A percentile compares a stretch with the other conserved stretches of the same genome.
phyloP scores from a whole-genome alignment of 1,140 invertebrate genomes.

The Drosophila pseudoobscura region DNA sequence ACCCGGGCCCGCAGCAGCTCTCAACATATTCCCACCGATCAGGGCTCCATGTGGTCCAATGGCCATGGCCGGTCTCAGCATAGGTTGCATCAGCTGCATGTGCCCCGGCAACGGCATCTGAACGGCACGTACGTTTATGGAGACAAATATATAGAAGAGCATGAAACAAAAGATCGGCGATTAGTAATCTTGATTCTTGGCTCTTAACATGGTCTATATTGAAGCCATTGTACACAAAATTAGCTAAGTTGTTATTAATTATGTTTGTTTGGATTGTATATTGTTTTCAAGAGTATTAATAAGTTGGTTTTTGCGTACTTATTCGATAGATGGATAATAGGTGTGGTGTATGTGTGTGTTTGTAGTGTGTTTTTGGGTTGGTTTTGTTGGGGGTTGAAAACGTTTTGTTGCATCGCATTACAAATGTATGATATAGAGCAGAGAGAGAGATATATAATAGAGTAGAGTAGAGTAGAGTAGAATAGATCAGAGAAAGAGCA shows the following conservation, averaged over 20 bases:
- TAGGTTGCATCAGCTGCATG: constrained; percentile 86
- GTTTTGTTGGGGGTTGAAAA: constrained; percentile 59
- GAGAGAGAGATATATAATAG: constrained; percentile 51
- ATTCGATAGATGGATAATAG: constrained; percentile 70
- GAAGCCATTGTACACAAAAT: constrained; percentile 81
- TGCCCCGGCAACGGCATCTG: constrained; percentile 71
- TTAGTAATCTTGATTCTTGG: constrained; percentile 50
- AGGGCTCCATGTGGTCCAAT: constrained; percentile 88
- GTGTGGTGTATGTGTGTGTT: constrained; percentile 45
- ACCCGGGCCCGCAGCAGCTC: constrained; percentile 86
- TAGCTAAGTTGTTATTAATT: constrained; percentile 78
- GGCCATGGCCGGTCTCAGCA: constrained; percentile 87
- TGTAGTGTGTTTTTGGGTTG: constrained; percentile 11
- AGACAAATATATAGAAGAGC: constrained; percentile 73
- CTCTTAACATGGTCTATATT: constrained; percentile 57
- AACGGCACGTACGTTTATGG: constrained; percentile 16
- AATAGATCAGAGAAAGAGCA: constrained; percentile 35
- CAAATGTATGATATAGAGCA: constrained; percentile 75
- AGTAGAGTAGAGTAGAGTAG: constrained; percentile 58
- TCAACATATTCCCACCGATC: constrained; percentile 89
- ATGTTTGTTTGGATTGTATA: constrained; percentile 50
- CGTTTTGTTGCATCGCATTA: constrained; percentile 80
- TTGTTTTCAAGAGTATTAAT: constrained; percentile 68
- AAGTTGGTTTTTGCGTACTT: constrained; percentile 68
- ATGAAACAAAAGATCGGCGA: constrained; percentile 53